Evolutionary conservation across 2,888 invertebrate species (phyloP).

Genomic region (Agonopterix heracliana): DNA sequence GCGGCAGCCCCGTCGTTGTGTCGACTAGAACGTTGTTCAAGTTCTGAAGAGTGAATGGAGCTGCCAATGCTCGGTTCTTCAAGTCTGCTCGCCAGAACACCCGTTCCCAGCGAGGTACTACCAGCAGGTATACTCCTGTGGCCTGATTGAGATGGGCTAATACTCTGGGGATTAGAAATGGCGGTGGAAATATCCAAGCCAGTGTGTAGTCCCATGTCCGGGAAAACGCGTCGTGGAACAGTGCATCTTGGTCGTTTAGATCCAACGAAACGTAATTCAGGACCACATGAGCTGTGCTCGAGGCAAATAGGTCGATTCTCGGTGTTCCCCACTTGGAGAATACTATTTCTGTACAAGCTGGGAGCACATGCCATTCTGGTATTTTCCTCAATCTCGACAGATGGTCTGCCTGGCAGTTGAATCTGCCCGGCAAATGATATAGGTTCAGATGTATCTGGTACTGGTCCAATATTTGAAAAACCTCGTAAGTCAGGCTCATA

Average conservation of each 20-base stretch:
- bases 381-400: slow-evolving; percentile 12
- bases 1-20: neutral
- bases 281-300: slow-evolving; percentile 9
- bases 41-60: slow-evolving; percentile 9
- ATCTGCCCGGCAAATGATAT: slow-evolving; percentile 19
- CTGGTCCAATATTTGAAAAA: slow-evolving; percentile 13
- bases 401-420: slow-evolving; percentile 20
- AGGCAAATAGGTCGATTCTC: slow-evolving; percentile 16
- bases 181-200: slow-evolving; percentile 19
- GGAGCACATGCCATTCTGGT: slow-evolving; percentile 22
- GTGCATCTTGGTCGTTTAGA: slow-evolving; percentile 9
- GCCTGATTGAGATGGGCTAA: slow-evolving; percentile 10
- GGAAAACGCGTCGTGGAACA: slow-evolving; percentile 14
- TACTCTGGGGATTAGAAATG: slow-evolving; percentile 13
- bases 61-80: slow-evolving; percentile 6
- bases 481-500: slow-evolving; percentile 13
- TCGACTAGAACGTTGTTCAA: slow-evolving; percentile 4
- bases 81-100: slow-evolving; percentile 17
- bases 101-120: slow-evolving; percentile 13
- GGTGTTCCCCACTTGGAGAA: slow-evolving; percentile 16
- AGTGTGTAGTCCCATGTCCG: slow-evolving; percentile 14
- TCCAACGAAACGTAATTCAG: slow-evolving; percentile 12
- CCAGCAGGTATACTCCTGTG: slow-evolving; percentile 9
- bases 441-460: slow-evolving; percentile 13
- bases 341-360: slow-evolving; percentile 8